These are phyloP conservation scores for Cydia pomonella DNA, from an alignment of 1,140 invertebrate genomes.

Conservation along the genomic window DNA sequence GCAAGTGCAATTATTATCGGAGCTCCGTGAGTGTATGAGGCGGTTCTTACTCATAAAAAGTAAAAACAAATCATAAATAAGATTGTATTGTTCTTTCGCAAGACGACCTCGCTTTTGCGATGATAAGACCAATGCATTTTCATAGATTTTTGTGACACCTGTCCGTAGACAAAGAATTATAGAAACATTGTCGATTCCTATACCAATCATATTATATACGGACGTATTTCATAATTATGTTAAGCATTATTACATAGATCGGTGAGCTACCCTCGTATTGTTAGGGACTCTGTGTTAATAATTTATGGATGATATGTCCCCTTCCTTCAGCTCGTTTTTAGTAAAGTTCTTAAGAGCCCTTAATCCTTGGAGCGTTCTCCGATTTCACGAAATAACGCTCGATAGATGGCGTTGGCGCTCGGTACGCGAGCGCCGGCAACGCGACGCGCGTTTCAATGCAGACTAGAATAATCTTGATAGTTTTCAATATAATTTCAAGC, in stretches of 20 bases:
- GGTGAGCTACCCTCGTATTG: neutral
- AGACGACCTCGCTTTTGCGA: constrained; percentile 53
- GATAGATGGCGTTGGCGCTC: no score
- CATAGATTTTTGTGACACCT: constrained; percentile 60
- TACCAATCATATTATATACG: neutral
- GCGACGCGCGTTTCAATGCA: no score
- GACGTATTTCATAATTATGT: neutral
- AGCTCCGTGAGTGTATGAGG: constrained; percentile 39
- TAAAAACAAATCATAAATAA: constrained; percentile 70
- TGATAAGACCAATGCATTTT: constrained; percentile 66
- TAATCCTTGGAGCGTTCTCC: no score
- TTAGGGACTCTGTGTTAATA: neutral
- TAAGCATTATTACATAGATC: neutral
- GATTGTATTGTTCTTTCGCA: constrained; percentile 74
- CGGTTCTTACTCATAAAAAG: constrained; percentile 50
- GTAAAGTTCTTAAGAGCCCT: neutral
- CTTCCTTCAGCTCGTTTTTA: neutral
- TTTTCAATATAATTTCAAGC: no score
- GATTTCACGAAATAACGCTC: no score
- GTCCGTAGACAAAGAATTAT: constrained; percentile 45
- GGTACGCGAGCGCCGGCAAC: no score
- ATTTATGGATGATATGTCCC: neutral
- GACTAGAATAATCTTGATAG: no score
- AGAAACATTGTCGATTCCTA: neutral
- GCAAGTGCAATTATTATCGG: constrained; percentile 48